Evolutionary conservation across 1,140 invertebrate genomes (phyloP), one percentile per base, ranked within the genome.

Genomic region (Microplitis mediator): DNA sequence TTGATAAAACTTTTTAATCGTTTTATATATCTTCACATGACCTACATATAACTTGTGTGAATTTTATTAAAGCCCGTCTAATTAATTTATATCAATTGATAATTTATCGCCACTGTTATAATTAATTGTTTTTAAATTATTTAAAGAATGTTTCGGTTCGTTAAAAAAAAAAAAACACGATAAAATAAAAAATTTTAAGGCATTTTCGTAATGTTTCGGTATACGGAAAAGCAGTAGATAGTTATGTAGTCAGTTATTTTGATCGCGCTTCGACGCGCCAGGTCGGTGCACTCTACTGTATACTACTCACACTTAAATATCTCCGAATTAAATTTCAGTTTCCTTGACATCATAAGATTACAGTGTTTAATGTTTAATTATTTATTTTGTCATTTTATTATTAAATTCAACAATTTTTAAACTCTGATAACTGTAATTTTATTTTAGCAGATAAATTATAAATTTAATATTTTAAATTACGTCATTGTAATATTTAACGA

Each of bases 1-100:
- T 78, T 74, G 81, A 83, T 85, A 78, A 80, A 75, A 60, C 61
- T 56, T 58, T 64, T 71, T 71, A 23, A 65, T 71, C 62, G 45
- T 65, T 23, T 75, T 73, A 69, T 72, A 74, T 68, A 63, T 75
- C 75, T 52, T 54, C 70, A 58, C 45, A 63, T 45, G 62, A 64
- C 62, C 62, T 35, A 64, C 32, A 39, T 64, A 5, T 45, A 45
- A 45, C 36, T 64, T 64, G 36, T 64, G 35, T 32, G 62, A 64
- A 64, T 45, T 64, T 64, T n/a, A 64, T 11, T 61, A 36, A 23
- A n/a, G 36, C 34, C 4, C n/a, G 34, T 3, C 23, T 61, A 23
- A 56, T 56, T 56, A 45, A 45, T 45, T 45, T 45, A 45, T 45
- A 45, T 56, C n/a, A 4, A 56, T 56, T 56, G n/a, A 16, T 5